These are phyloP conservation scores for Cataglyphis rosenhaueri DNA, from an alignment of 2,888 invertebrate genomes.

Conservation along the genomic window DNA sequence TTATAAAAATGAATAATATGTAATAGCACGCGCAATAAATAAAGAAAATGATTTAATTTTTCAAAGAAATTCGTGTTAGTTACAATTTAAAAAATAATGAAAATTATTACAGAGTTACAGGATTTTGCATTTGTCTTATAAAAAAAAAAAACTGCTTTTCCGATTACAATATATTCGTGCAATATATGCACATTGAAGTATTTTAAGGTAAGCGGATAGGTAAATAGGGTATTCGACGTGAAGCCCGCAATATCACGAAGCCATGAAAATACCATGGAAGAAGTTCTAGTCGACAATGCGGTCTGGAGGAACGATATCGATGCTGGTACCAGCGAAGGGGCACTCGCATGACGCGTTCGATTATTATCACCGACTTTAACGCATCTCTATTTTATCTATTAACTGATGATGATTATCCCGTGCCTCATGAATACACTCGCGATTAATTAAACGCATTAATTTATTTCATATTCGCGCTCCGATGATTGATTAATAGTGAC, in stretches of 20 bases:
- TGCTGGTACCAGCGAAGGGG: conserved; percentile 63
- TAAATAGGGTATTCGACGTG: conserved; percentile 74
- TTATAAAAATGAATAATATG: not conserved
- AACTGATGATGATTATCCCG: conserved; percentile 12
- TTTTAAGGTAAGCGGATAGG: conserved; percentile 72
- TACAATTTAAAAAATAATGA: not conserved
- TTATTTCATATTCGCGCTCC: conserved; percentile 33
- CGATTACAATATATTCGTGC: conserved; percentile 11
- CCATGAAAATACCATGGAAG: conserved; percentile 67
- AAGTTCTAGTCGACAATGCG: conserved; percentile 71
- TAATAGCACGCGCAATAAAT: not conserved
- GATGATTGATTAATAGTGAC: conserved; percentile 47
- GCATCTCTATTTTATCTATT: not conserved
- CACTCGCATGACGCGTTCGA: conserved; percentile 41
- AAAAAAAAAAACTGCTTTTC: not conserved
- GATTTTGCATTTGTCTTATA: not conserved
- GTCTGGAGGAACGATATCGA: conserved; percentile 62
- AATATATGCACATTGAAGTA: conserved; percentile 61
- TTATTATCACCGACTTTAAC: conserved; percentile 15
- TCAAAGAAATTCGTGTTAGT: not conserved
- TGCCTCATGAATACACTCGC: not conserved
- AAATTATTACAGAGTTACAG: not conserved
- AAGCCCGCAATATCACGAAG: conserved; percentile 73
- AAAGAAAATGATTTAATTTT: not conserved
- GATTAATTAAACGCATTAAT: conserved; percentile 50